Evolutionary conservation across 2,888 invertebrate species (phyloP), one percentile per base, ranked within the genome.

Genomic region (Zygaena filipendulae): DNA sequence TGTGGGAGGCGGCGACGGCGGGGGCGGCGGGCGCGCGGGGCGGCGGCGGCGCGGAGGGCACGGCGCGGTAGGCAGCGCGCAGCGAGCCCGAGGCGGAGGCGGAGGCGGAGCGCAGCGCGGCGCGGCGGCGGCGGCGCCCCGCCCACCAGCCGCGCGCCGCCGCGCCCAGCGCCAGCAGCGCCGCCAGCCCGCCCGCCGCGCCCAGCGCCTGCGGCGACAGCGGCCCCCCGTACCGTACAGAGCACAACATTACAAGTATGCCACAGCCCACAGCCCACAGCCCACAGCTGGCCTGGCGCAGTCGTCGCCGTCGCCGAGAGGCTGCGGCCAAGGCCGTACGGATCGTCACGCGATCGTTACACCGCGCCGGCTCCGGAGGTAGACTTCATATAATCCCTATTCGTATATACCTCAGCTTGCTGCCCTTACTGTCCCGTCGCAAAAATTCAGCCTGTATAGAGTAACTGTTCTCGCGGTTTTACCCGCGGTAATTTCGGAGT

Each of bases 51-150:
- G n/a, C n/a, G n/a, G n/a, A n/a, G 23, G 53, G 56, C 49, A 52
- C 56, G 36, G 57, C 52, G 50, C 52, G 47, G 53, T 53, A 54
- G 26, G 49, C 49, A 27, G 45, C 42, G 32, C 43, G 38, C 39
- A 28, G 30, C n/a, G n/a, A 12, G 27, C 20, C 19, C 31, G 29
- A 14, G 25, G 7, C 23, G 21, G 24, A 21, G 25, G 27, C 18
- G 30, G n/a, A n/a, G n/a, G n/a, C n/a, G n/a, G n/a, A 26, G 20
- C 28, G 23, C 19, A 23, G 16, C 29, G 32, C 25, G 27, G 30
- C 29, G 34, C 37, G 28, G 36, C 30, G 23, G 25, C 33, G 25
- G 22, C 35, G 28, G 21, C 29, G 30, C n/a, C n/a, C 24, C 14
- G 11, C 27, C 19, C 29, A 33, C 33, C 16, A 13, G 27, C 29